These are phyloP conservation scores for Patiria pectinifera DNA, from an alignment of 53 echinoderm and acorn worm genomes.

Conservation along the genomic window DNA sequence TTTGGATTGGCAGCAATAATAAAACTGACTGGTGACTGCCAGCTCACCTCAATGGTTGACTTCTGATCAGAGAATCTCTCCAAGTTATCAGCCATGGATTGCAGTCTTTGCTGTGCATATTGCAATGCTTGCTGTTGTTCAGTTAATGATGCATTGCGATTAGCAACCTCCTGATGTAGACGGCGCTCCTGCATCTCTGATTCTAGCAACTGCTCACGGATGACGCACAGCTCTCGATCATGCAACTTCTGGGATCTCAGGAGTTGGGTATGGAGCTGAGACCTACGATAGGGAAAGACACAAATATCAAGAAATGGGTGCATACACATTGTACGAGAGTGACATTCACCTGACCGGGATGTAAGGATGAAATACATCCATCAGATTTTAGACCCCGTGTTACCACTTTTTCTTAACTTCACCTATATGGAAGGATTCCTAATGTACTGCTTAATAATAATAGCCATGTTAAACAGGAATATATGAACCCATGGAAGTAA, in stretches of 20 bases:
- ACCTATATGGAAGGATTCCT: too few species aligned
- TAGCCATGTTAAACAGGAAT: too few species aligned
- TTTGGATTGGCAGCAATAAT: too few species aligned
- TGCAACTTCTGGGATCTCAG: constrained; percentile 40
- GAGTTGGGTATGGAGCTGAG: constrained; percentile 11
- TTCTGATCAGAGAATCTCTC: constrained; percentile 81
- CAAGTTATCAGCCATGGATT: constrained; percentile 76
- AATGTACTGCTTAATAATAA: too few species aligned
- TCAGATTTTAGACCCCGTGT: too few species aligned
- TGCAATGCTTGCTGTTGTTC: constrained; percentile 78
- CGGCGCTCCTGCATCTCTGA: constrained; percentile 62
- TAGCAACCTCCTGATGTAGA: constrained; percentile 69
- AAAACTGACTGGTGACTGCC: not conserved
- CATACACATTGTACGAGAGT: too few species aligned
- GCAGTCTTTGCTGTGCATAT: constrained; percentile 70
- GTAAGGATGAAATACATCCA: too few species aligned
- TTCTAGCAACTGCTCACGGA: constrained; percentile 69
- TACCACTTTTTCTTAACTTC: too few species aligned
- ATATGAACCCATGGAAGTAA: too few species aligned
- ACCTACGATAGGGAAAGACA: not conserved
- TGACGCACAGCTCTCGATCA: constrained; percentile 57
- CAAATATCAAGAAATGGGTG: not conserved
- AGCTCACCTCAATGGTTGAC: constrained; percentile 72
- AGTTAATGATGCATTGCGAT: constrained; percentile 37
- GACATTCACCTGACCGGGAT: too few species aligned